Conservation (phyloP, 2,113 vertebrate species). For the Nothoprocta perdicaria region DNA sequence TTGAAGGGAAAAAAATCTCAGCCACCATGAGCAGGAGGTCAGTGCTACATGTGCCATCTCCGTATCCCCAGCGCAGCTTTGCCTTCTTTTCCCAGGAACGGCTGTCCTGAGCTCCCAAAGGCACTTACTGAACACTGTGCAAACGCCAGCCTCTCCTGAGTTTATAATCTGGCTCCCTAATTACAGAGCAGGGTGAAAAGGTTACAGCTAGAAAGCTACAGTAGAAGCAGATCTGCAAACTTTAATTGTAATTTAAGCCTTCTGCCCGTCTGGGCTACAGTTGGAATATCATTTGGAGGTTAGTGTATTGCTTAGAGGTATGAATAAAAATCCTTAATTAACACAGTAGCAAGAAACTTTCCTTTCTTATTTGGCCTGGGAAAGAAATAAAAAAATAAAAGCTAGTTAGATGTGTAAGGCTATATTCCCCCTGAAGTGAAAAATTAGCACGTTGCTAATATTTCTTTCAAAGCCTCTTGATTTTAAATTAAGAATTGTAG, state of each 20-base stretch:
- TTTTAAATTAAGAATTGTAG: slow-evolving; percentile 44
- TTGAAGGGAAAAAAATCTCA: rapidly evolving
- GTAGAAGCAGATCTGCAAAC: not conserved
- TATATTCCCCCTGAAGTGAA: slow-evolving; percentile 37
- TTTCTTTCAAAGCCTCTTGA: slow-evolving; percentile 35
- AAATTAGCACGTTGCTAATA: slow-evolving; percentile 55
- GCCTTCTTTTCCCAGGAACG: not conserved
- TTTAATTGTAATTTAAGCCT: slow-evolving; percentile 37
- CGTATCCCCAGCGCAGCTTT: not conserved
- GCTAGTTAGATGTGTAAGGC: not conserved
- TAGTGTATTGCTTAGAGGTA: slow-evolving; percentile 26
- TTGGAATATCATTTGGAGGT: slow-evolving; percentile 38
- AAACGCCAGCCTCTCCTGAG: not conserved
- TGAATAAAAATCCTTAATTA: slow-evolving; percentile 51
- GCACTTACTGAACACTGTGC: not conserved
- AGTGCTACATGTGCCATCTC: rapidly evolving
- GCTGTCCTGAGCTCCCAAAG: not conserved
- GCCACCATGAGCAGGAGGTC: rapidly evolving
- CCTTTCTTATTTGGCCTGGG: slow-evolving; percentile 11
- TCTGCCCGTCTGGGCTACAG: not conserved
- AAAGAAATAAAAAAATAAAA: not conserved
- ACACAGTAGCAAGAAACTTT: not conserved
- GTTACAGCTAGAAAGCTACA: not conserved
- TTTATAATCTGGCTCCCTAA: not conserved
- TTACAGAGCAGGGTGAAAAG: slow-evolving; percentile 21